phyloP scores from a whole-genome alignment of 2,797 vertebrate species.

The Perodicticus potto region DNA sequence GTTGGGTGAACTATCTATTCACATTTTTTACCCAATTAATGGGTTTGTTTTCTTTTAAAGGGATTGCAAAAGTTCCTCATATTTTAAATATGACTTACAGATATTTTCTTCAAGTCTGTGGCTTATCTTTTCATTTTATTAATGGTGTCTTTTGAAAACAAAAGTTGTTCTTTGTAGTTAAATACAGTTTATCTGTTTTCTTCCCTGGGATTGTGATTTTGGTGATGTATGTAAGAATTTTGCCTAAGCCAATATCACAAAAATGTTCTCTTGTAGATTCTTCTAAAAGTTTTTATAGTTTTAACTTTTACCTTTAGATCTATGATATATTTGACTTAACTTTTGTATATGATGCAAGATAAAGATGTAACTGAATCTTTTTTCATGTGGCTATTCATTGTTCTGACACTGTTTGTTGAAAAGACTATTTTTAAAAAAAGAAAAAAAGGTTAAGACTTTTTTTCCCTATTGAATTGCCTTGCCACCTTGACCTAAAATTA shows the following conservation, averaged over 20 bases:
- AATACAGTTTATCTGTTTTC: conserved; percentile 4
- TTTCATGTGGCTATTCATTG: background rate
- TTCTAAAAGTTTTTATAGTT: conserved; percentile 16
- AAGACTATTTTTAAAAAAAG: background rate
- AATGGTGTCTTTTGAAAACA: background rate
- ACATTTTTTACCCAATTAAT: background rate
- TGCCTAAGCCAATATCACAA: conserved; percentile 15
- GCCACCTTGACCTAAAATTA: background rate
- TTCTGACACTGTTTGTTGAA: background rate
- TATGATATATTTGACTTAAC: background rate
- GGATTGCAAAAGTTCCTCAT: background rate
- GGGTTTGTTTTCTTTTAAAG: background rate
- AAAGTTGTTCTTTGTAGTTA: conserved; percentile 28
- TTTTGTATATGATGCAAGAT: background rate
- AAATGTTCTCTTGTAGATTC: background rate
- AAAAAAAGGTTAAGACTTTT: background rate
- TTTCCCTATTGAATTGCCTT: background rate
- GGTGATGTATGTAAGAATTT: conserved; percentile 6
- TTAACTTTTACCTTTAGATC: conserved; percentile 18
- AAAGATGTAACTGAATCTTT: background rate
- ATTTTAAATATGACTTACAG: background rate
- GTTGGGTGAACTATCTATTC: conserved; percentile 34
- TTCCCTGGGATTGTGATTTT: background rate
- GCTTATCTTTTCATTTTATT: conserved; percentile 36
- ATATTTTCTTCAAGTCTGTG: conserved; percentile 9